Conservation (phyloP, 2,888 invertebrate species). For the Lasioglossum figueresi region DNA sequence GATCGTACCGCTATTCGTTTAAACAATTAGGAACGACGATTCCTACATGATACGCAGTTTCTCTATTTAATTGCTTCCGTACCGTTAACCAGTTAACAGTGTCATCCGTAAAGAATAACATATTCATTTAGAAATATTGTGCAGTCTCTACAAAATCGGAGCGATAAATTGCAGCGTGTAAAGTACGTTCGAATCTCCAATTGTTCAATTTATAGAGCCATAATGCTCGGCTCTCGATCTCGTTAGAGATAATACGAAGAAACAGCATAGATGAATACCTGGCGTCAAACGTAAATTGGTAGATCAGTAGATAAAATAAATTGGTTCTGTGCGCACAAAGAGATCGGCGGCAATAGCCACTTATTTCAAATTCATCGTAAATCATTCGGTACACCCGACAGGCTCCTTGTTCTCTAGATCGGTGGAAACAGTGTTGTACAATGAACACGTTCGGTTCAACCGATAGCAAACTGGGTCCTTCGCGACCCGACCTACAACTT, state of each 20-base stretch:
- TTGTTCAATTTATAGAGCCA: conserved; percentile 23
- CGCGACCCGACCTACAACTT: neutral
- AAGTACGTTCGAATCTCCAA: conserved; percentile 18
- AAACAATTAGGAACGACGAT: neutral
- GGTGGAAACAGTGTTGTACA: neutral
- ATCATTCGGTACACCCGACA: conserved; percentile 19
- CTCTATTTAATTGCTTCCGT: neutral
- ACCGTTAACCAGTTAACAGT: neutral
- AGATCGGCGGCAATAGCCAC: conserved; percentile 28
- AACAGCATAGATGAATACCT: conserved; percentile 48
- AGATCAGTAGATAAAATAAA: conserved; percentile 57
- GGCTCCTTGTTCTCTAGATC: neutral
- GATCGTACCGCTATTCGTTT: neutral
- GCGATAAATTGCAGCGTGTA: neutral
- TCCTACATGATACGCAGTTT: neutral
- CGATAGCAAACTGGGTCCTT: neutral
- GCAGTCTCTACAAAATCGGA: no score
- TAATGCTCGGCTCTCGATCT: conserved; percentile 53
- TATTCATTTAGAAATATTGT: neutral
- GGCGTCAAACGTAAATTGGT: conserved; percentile 58
- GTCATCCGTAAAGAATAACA: neutral
- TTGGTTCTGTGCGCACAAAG: conserved; percentile 39
- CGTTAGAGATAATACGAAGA: conserved; percentile 61
- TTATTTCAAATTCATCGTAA: conserved; percentile 54
- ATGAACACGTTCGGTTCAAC: neutral